Percentiles rank a stretch among this genome's conserved stretches.
Conservation (phyloP, 1,140 invertebrate species). For the Drosophila guanche region DNA sequence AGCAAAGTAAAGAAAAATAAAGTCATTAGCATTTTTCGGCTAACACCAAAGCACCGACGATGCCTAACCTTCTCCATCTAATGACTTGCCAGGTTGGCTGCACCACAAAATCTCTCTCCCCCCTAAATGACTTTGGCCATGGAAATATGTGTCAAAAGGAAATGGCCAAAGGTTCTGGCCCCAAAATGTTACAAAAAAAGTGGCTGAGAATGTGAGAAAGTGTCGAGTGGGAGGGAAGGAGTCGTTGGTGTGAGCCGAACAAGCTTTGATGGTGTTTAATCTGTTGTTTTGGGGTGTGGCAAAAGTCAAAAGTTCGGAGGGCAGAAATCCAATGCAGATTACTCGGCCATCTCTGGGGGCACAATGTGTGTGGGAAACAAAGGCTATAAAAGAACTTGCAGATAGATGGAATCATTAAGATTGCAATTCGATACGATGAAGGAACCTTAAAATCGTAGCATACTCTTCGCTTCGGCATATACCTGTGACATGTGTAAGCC, state of each 20-base stretch:
- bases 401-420: too few species aligned
- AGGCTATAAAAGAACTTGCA: too few species aligned
- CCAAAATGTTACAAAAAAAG: not conserved
- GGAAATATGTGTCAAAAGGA: slow-evolving; percentile 70
- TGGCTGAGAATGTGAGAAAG: not conserved
- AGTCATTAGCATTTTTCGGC: slow-evolving; percentile 79
- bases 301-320: slow-evolving; percentile 25
- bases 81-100: slow-evolving; percentile 72
- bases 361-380: too few species aligned
- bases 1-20: slow-evolving; percentile 77
- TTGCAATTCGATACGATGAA: too few species aligned
- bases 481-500: too few species aligned
- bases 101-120: slow-evolving; percentile 29
- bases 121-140: slow-evolving; percentile 54
- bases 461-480: too few species aligned
- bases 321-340: slow-evolving; percentile 36
- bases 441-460: too few species aligned
- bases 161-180: slow-evolving; percentile 47
- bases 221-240: not conserved
- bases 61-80: slow-evolving; percentile 33
- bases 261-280: slow-evolving; percentile 43
- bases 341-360: slow-evolving; percentile 15
- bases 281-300: slow-evolving; percentile 40
- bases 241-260: slow-evolving; percentile 11
- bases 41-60: slow-evolving; percentile 54